Percentiles rank a stretch among this genome's conserved stretches.
Conservation (phyloP, 1,140 invertebrate genomes). For the Orius insidiosus region DNA sequence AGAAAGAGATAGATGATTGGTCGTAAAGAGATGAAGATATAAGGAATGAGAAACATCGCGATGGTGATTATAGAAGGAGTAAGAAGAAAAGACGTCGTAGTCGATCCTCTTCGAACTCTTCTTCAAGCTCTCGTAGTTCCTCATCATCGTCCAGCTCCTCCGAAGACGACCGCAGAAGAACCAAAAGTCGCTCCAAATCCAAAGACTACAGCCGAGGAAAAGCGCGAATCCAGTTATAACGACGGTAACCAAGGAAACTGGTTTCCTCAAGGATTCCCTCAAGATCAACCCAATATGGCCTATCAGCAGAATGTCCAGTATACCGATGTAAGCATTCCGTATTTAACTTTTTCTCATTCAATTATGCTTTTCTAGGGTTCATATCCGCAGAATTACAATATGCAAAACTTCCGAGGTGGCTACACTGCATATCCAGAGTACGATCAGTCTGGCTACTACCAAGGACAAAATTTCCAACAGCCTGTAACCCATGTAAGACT, state of each 20-base stretch:
- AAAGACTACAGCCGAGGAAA: background rate
- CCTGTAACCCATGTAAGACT: no score
- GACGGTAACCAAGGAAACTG: background rate
- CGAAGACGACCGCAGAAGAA: background rate
- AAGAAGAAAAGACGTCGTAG: background rate
- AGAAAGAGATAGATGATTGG: no score
- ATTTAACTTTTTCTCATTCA: background rate
- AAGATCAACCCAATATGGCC: background rate
- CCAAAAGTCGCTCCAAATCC: background rate
- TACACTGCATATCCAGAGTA: background rate
- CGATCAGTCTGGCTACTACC: conserved; percentile 1
- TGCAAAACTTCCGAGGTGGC: background rate
- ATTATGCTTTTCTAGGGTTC: background rate
- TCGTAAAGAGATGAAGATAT: no score
- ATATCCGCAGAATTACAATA: conserved; percentile 1
- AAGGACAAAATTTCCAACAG: background rate
- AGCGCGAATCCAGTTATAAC: no score
- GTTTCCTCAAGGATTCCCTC: background rate
- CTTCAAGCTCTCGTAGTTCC: conserved; percentile 1
- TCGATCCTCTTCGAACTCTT: background rate
- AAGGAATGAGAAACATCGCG: no score
- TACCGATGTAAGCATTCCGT: background rate
- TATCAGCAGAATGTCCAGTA: background rate
- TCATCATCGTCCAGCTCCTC: background rate
- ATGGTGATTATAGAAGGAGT: no score